Evolutionary conservation across 2,113 vertebrate species (phyloP).

Genomic region (Emydura subglobosa): DNA sequence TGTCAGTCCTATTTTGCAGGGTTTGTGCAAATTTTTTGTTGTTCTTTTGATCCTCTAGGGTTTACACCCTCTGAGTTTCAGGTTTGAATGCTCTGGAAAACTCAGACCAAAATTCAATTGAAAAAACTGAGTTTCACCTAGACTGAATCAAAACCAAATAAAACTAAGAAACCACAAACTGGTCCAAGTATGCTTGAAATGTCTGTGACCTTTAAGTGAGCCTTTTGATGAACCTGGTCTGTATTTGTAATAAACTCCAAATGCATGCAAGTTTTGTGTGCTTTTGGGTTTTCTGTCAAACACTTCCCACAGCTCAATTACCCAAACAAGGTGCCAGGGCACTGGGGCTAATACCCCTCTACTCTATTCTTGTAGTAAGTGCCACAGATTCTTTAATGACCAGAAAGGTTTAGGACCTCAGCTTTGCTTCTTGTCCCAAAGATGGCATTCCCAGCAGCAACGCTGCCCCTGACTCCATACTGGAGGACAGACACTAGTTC

Average conservation of each 20-base stretch:
- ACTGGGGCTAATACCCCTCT: conserved; percentile 24
- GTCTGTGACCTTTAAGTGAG: not conserved
- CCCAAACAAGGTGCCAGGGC: not conserved
- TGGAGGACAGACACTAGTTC: not conserved
- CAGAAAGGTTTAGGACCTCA: not conserved
- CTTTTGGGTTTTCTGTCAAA: conserved; percentile 32
- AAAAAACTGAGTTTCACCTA: conserved; percentile 11
- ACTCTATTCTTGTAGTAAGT: conserved; percentile 28
- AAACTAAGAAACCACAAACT: conserved; percentile 22
- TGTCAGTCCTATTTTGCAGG: not conserved
- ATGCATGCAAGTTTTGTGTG: not conserved
- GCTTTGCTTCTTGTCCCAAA: not conserved
- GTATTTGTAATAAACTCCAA: conserved; percentile 10
- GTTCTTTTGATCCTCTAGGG: not conserved
- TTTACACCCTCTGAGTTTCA: not conserved
- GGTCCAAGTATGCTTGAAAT: not conserved
- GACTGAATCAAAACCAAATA: conserved; percentile 25
- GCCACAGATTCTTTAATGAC: not conserved
- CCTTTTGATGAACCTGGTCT: not conserved
- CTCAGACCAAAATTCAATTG: not conserved
- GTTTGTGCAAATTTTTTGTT: not conserved
- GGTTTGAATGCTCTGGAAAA: conserved; percentile 21
- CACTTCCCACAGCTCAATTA: accelerated
- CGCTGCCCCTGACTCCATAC: not conserved
- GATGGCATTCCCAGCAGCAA: not conserved